phyloP scores from a whole-genome alignment of 2,797 vertebrate species.

The Anguilla pacifica region DNA sequence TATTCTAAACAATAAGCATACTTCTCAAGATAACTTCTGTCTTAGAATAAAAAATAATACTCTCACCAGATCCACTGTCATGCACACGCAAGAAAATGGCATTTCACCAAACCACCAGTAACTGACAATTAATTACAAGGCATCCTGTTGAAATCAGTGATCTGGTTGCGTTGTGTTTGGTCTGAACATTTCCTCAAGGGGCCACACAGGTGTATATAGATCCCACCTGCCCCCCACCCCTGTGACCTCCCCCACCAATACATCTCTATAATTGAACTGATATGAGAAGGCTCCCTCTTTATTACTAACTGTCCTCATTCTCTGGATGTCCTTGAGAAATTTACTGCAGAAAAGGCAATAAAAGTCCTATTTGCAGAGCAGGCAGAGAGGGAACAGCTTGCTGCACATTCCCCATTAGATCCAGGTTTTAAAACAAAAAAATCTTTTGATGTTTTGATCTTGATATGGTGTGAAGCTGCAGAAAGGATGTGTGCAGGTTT shows the following conservation, averaged over 20 bases:
- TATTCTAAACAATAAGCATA: background rate
- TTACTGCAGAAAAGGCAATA: slow-evolving; percentile 24
- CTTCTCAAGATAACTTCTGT: background rate
- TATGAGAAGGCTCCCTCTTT: slow-evolving; percentile 7
- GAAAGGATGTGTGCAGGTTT: background rate
- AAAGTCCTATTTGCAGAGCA: slow-evolving; percentile 20
- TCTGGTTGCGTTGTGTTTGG: background rate
- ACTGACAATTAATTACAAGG: background rate
- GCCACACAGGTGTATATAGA: background rate
- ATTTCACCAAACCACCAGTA: background rate
- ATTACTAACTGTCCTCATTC: slow-evolving; percentile 19
- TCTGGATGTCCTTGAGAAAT: slow-evolving; percentile 21
- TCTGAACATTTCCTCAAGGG: background rate
- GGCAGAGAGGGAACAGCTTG: slow-evolving; percentile 5
- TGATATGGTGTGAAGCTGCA: background rate
- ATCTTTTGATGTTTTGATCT: background rate
- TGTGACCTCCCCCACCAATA: background rate
- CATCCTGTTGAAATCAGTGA: background rate
- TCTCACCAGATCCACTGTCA: background rate
- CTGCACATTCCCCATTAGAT: slow-evolving; percentile 11
- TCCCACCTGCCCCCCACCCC: background rate
- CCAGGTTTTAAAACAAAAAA: background rate
- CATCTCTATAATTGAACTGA: slow-evolving; percentile 24
- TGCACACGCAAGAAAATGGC: background rate
- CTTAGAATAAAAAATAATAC: background rate